Base-by-base conservation (phyloP, 1,140 invertebrate genomes). In the Homarus americanus region DNA sequence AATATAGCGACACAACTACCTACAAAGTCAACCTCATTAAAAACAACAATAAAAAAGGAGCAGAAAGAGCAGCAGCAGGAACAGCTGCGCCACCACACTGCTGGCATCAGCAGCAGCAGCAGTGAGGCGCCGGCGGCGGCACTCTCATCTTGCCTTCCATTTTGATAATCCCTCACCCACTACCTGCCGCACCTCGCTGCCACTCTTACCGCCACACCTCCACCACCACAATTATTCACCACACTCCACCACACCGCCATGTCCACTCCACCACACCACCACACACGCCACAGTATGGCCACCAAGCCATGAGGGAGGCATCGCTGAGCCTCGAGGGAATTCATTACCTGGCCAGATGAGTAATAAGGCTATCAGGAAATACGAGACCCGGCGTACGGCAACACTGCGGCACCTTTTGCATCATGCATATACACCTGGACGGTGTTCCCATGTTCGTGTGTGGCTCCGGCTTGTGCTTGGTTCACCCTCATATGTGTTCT, bases 381-480 rank as follows among this genome's bases (percentile, higher is more conserved):
- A 38, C 3, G 28, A 12, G 40, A 9, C 76, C 38, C 36, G 76
- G 24, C 40, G 20, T 9, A 49, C 44, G 76, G 76, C 76, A 79
- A 79, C 76, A 79, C 76, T 5, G 76, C 76, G 76, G 28, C 34
- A 79, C 76, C 76, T 79, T 40, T 44, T 79, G 76, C 76, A 79
- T 79, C 76, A 79, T 79, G 76, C 76, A 79, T 79, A 49, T 44
- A 79, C 76, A 79, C 76, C 76, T 79, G 76, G 76, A 49, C 76
- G 24, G 40, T 79, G 76, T 79, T 79, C 76, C 5, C 7, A 10
- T 28, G 76, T 4, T 4, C 44, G 20, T 4, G 9, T 79, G 1
- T 79, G 76, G 40, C 44, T 9, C 15, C 10, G 76, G 24, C 76
- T 44, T 41, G 2, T 7, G 76, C 76, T 79, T 58, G 15, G 0